phyloP scores from a whole-genome alignment of 2,113 vertebrate genomes.

The Gavia stellata region DNA sequence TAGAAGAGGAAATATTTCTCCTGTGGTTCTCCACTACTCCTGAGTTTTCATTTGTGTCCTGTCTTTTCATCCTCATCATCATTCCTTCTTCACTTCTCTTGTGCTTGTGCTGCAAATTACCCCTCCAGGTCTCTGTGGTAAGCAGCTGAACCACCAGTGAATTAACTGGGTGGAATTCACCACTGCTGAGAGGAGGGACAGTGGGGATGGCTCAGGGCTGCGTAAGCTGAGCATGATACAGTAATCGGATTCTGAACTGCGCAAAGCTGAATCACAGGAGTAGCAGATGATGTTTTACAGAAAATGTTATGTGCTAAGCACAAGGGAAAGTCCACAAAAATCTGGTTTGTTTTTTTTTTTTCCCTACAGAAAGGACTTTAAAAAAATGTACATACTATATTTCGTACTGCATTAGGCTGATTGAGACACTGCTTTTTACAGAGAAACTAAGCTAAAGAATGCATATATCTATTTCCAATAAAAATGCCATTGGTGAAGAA shows the following conservation, averaged over 20 bases:
- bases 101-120: background rate
- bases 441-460: background rate
- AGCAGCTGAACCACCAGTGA: background rate
- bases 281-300: background rate
- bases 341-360: background rate
- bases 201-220: background rate
- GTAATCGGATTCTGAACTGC: background rate
- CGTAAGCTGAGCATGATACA: background rate
- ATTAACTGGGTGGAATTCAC: background rate
- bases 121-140: background rate
- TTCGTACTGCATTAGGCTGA: background rate
- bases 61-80: background rate
- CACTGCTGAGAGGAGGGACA: background rate
- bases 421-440: background rate
- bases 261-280: background rate
- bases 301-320: background rate
- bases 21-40: background rate
- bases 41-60: background rate
- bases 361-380: background rate
- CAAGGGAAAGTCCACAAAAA: background rate
- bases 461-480: background rate
- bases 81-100: background rate
- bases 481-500: background rate
- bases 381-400: background rate
- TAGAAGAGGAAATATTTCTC: background rate